These are phyloP conservation scores for Anguilla anguilla DNA, from an alignment of 2,797 vertebrate genomes.

Conservation along the genomic window DNA sequence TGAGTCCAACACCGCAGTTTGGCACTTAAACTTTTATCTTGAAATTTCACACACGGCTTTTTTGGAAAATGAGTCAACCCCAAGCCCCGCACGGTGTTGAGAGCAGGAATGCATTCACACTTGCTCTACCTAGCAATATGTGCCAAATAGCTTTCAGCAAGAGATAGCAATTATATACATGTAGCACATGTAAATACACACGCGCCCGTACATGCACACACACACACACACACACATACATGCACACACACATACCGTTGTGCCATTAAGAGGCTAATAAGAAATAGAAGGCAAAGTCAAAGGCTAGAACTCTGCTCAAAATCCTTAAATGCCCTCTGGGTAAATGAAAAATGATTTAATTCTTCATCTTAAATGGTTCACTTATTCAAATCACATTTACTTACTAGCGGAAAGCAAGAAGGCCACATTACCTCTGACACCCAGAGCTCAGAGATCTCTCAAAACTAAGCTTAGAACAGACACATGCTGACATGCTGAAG, in stretches of 20 bases:
- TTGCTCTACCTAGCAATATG: neutral
- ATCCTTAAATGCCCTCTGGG: neutral
- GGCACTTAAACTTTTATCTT: neutral
- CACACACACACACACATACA: too few relatives aligned
- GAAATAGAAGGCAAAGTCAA: neutral
- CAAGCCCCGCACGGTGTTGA: neutral
- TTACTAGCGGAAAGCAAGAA: too few relatives aligned
- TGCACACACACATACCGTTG: neutral
- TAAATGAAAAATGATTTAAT: neutral
- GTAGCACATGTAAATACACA: too few relatives aligned
- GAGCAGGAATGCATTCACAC: neutral
- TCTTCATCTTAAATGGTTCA: neutral
- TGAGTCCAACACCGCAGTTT: slow-evolving; percentile 20
- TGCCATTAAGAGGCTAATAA: neutral
- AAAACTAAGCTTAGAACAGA: neutral
- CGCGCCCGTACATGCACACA: too few relatives aligned
- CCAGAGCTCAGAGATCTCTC: neutral
- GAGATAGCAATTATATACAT: too few relatives aligned
- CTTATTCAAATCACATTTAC: too few relatives aligned
- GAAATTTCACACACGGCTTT: neutral
- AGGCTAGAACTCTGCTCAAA: neutral
- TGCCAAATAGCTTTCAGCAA: neutral
- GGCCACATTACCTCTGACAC: neutral
- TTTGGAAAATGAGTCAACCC: neutral
- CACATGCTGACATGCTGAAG: neutral